Conservation (phyloP, 1,140 invertebrate genomes). For the Elymnias hypermnestra region DNA sequence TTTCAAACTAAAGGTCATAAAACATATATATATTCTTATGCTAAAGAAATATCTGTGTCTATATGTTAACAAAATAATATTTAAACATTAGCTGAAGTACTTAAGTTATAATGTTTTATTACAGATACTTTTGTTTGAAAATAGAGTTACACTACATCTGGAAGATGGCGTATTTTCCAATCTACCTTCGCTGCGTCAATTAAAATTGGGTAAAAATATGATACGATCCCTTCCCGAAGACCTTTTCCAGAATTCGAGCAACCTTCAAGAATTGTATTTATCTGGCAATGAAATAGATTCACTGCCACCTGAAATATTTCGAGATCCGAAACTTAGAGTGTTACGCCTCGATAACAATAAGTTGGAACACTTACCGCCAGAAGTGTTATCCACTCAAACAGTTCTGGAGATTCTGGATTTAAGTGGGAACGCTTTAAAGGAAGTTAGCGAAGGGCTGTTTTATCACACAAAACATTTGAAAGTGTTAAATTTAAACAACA, state of each 20-base stretch:
- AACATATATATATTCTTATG: no score
- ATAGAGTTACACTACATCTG: not conserved
- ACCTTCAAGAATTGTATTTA: not conserved
- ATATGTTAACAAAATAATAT: no score
- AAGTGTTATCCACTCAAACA: constrained; percentile 8
- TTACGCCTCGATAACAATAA: constrained; percentile 11
- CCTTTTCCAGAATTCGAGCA: constrained; percentile 1
- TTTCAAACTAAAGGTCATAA: no score
- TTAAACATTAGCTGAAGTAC: no score
- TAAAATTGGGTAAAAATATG: not conserved
- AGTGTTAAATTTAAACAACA: constrained; percentile 20
- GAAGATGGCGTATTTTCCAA: not conserved
- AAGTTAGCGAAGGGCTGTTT: constrained; percentile 18
- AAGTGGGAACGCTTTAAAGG: constrained; percentile 13
- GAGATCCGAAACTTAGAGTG: not conserved
- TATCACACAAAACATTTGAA: constrained; percentile 4
- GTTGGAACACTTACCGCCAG: not conserved
- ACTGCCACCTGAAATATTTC: constrained; percentile 4
- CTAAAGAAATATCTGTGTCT: no score
- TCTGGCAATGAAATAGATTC: not conserved
- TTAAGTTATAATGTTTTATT: no score
- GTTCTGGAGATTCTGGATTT: constrained; percentile 22
- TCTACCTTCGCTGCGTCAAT: not conserved
- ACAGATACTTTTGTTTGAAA: not conserved
- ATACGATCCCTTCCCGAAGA: not conserved